Evolutionary conservation across 2,888 invertebrate species (phyloP), one percentile per base, ranked within the genome.

Genomic region (Tinea pellionella): DNA sequence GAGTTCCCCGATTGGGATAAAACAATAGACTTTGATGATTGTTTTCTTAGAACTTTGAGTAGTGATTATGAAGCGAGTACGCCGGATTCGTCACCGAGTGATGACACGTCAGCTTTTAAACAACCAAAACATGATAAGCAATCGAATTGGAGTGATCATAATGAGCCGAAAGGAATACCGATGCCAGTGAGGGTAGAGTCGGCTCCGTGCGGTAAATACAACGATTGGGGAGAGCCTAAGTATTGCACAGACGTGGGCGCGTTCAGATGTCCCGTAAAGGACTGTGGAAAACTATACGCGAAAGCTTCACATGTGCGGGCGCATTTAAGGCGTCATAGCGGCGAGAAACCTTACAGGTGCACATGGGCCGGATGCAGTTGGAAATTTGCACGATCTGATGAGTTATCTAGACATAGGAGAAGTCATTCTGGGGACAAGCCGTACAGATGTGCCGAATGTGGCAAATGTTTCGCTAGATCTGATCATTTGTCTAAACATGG

Each of bases 361-460:
- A 91, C 90, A 60, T 93, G 93, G 93, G 88, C 90, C 2, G 94
- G 93, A 51, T 98, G 97, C 77, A 91, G 91, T 32, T 98, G 97
- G 97, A 90, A 94, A 66, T 98, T 98, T 85, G 97, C 97, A 15
- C 89, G 98, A 61, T 97, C 97, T 0, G 98, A 98, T 75, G 98
- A 98, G 79, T 81, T 98, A 64, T 96, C 97, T 1, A 90, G 98
- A 16, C 98, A 98, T 76, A 92, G 94, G 60, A 90, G 98, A 64
- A 97, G 96, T n/a, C 98, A 98, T 80, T 96, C 96, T 0, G 98
- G 98, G 0, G 91, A 96, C 63, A 97, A 97, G 77, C 98, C 98
- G 0, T 98, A 98, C 79, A 91, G 93, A 62, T 98, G 98, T 78
- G 89, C 90, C 61, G 90, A 95, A 68, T 98, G 98, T 77, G 90